These are phyloP conservation scores for Enteromius mattozi DNA, from an alignment of 2,797 vertebrate genomes.

Conservation along the genomic window DNA sequence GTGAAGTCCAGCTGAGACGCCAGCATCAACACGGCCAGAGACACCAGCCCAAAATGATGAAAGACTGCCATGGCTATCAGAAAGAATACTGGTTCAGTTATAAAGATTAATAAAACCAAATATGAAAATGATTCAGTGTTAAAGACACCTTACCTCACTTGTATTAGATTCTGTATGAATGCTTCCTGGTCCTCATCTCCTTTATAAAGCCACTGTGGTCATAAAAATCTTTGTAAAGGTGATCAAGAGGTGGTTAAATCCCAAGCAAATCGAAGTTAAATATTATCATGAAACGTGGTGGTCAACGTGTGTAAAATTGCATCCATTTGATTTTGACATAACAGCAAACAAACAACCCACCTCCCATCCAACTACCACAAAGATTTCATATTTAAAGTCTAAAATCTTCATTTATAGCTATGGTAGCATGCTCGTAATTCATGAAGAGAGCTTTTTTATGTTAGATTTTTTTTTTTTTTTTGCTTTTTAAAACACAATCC, in stretches of 20 bases:
- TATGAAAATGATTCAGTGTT: neutral
- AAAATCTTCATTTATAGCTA: too few relatives aligned
- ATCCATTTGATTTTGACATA: too few relatives aligned
- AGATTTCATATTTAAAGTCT: too few relatives aligned
- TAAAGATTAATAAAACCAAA: neutral
- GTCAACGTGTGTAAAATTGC: too few relatives aligned
- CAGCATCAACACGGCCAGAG: conserved; percentile 1
- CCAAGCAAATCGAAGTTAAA: too few relatives aligned
- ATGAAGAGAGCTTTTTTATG: too few relatives aligned
- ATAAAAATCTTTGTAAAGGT: neutral
- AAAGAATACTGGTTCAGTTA: neutral
- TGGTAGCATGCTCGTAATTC: too few relatives aligned
- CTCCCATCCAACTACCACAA: too few relatives aligned
- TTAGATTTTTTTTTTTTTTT: too few relatives aligned
- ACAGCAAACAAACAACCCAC: too few relatives aligned
- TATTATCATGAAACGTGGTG: too few relatives aligned
- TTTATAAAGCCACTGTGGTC: neutral
- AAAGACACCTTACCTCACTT: neutral
- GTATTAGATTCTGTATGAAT: neutral
- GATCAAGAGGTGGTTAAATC: neutral
- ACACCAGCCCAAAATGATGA: neutral
- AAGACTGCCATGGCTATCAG: neutral
- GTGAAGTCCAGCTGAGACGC: neutral
- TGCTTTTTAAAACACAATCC: too few relatives aligned
- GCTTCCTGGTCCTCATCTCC: neutral